Evolutionary conservation across 2,797 vertebrate species (phyloP).

Genomic region (Stomatorhinus walkeri): DNA sequence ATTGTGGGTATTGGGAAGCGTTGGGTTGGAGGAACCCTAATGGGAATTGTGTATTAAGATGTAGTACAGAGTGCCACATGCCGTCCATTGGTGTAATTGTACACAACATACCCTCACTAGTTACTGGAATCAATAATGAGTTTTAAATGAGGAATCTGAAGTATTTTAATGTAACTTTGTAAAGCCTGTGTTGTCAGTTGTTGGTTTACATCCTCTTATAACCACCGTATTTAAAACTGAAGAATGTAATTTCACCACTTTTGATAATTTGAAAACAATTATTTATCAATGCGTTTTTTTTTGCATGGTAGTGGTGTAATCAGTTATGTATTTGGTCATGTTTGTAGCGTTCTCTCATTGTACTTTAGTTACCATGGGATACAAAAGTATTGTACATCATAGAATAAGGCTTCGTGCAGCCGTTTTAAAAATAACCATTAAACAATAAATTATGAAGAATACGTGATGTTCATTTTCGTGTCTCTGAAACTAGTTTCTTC

Average conservation of each 20-base stretch:
- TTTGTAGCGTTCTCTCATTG: not conserved
- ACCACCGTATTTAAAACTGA: slow-evolving; percentile 24
- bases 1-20: not conserved
- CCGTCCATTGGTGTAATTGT: not conserved
- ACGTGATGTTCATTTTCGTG: not conserved
- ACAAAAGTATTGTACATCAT: not conserved
- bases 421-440: not conserved
- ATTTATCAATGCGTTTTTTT: not conserved
- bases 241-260: slow-evolving; percentile 10
- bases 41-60: not conserved
- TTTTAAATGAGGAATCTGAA: not conserved
- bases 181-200: slow-evolving; percentile 26
- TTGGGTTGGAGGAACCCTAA: not conserved
- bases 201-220: slow-evolving; percentile 14
- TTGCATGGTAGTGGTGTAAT: not conserved
- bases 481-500: not conserved
- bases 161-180: slow-evolving; percentile 14
- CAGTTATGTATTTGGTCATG: not conserved
- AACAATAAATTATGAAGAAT: slow-evolving; percentile 4
- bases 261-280: not conserved
- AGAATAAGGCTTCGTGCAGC: not conserved
- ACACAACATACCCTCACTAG: not conserved
- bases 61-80: not conserved
- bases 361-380: not conserved
- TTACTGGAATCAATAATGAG: not conserved